phyloP scores from a whole-genome alignment of 2,113 vertebrate genomes.

The Ibidorhyncha struthersii region DNA sequence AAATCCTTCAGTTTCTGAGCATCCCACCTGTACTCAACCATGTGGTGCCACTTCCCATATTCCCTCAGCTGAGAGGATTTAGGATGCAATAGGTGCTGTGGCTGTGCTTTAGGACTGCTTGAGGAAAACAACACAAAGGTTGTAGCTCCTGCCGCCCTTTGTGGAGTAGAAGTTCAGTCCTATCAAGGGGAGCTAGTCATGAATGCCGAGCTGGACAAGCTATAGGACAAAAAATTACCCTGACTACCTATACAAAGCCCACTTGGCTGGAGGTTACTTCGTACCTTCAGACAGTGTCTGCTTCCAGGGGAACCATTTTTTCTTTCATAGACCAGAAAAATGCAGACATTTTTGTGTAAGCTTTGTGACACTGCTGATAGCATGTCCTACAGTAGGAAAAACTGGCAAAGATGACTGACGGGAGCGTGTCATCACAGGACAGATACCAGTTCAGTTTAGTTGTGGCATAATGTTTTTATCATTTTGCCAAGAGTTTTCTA shows the following conservation, averaged over 20 bases:
- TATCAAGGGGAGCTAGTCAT: accelerated
- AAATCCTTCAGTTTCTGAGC: not conserved
- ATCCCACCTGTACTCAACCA: not conserved
- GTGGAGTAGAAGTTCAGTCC: not conserved
- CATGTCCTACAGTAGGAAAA: not conserved
- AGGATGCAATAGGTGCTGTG: not conserved
- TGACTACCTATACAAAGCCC: not conserved
- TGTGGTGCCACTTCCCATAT: not conserved
- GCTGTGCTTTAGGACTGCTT: not conserved
- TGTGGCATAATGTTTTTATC: not conserved
- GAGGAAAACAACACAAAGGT: not conserved
- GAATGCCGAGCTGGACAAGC: not conserved
- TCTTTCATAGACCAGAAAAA: not conserved
- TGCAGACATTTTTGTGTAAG: not conserved
- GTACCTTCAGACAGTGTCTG: not conserved
- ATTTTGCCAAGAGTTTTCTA: not conserved
- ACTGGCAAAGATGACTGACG: not conserved
- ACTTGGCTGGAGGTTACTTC: not conserved
- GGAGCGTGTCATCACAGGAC: not conserved
- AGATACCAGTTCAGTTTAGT: not conserved
- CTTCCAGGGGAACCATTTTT: not conserved
- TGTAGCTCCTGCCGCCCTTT: not conserved
- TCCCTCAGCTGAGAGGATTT: not conserved
- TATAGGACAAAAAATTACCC: not conserved
- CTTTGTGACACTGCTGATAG: not conserved